Percentiles rank a stretch among this genome's conserved stretches.
phyloP scores from a whole-genome alignment of 2,113 vertebrate genomes.

The Heliornis fulica region DNA sequence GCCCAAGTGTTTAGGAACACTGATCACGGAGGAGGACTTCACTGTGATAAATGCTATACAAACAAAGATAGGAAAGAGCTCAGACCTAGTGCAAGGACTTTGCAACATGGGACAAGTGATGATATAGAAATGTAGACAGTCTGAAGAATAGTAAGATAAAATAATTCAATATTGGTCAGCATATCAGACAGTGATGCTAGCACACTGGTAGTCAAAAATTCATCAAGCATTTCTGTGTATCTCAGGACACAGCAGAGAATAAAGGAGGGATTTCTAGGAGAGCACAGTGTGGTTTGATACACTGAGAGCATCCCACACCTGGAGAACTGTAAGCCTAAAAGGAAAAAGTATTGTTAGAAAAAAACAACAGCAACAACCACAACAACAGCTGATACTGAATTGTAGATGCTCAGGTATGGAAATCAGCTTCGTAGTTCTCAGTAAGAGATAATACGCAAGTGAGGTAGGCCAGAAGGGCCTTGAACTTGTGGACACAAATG shows the following conservation, averaged over 20 bases:
- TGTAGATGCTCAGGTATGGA: neutral
- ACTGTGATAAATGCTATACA: neutral
- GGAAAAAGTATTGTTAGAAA: neutral
- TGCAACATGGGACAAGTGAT: neutral
- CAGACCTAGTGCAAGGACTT: neutral
- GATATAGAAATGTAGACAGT: neutral
- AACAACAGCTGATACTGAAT: neutral
- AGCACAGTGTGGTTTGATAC: neutral
- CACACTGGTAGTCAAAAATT: neutral
- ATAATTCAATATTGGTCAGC: neutral
- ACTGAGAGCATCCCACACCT: neutral
- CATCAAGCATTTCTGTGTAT: neutral
- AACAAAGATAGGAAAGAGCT: neutral
- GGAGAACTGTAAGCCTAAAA: neutral
- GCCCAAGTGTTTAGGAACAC: neutral
- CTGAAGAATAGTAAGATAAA: neutral
- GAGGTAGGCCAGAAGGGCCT: neutral
- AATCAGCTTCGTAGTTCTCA: neutral
- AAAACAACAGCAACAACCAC: neutral
- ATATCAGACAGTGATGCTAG: neutral
- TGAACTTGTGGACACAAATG: neutral
- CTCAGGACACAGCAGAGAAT: neutral
- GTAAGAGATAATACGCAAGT: neutral
- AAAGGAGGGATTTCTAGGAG: neutral
- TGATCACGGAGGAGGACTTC: neutral